Evolutionary conservation across 1,140 invertebrate genomes (phyloP).

Genomic region (Drosophila nebulosa): DNA sequence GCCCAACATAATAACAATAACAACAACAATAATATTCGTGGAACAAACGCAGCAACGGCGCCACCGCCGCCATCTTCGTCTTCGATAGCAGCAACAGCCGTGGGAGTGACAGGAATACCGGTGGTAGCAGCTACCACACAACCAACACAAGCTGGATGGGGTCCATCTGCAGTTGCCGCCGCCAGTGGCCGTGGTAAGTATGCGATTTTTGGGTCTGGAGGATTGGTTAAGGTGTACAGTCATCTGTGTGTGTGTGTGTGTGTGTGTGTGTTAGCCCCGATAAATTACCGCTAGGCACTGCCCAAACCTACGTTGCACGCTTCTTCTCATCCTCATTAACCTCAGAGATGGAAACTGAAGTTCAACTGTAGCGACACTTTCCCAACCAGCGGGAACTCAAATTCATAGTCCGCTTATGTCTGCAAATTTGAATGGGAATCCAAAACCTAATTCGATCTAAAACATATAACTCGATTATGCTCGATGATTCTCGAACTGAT

Average conservation of each 20-base stretch:
- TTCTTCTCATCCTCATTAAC: constrained; percentile 29
- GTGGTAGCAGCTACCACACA: neutral
- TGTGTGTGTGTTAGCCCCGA: too few species aligned
- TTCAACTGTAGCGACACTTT: neutral
- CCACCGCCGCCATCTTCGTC: neutral
- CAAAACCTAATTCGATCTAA: neutral
- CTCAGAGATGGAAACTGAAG: constrained; percentile 34
- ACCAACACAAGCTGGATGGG: neutral
- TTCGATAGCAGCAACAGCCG: neutral
- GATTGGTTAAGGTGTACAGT: neutral
- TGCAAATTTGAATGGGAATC: neutral
- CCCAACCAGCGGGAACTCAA: neutral
- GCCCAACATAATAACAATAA: constrained; percentile 33
- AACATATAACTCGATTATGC: neutral
- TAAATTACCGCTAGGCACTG: neutral
- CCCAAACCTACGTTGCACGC: constrained; percentile 27
- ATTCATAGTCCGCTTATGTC: neutral
- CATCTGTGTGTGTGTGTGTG: too few species aligned
- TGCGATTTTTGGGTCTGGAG: neutral
- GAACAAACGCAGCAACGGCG: constrained; percentile 3
- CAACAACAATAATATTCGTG: constrained; percentile 16
- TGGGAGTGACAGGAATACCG: neutral
- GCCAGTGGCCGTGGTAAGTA: constrained; percentile 33
- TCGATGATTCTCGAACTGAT: neutral
- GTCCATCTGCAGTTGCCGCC: neutral